phyloP scores from a whole-genome alignment of 2,888 invertebrate species.

The Gari tellinella region DNA sequence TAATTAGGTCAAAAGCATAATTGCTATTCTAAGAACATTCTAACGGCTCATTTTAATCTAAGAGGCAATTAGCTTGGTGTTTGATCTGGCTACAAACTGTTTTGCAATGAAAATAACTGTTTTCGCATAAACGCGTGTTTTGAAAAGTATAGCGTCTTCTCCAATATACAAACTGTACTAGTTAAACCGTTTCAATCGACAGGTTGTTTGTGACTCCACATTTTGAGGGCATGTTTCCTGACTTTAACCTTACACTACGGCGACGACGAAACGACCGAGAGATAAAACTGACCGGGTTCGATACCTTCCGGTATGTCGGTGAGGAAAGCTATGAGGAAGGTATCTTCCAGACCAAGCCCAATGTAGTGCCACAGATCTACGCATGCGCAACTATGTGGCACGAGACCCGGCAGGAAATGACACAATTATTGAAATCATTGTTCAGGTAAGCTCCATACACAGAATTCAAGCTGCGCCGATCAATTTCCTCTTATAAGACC shows the following conservation, averaged over 20 bases:
- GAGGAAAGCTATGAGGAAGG: constrained; percentile 65
- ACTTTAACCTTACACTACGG: constrained; percentile 97
- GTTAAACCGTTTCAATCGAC: not conserved
- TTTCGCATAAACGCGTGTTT: no score
- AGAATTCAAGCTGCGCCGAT: no score
- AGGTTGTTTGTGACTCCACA: constrained; percentile 77
- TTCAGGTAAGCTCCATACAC: constrained; percentile 79
- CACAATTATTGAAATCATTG: constrained; percentile 94
- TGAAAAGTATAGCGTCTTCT: no score
- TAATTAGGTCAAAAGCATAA: no score
- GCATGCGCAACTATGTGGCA: constrained; percentile 99
- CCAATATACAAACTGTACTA: no score
- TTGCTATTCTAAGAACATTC: no score
- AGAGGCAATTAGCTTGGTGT: no score
- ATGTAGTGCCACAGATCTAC: constrained; percentile 88
- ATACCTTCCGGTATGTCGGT: constrained; percentile 70
- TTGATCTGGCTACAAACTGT: no score
- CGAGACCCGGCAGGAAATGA: constrained; percentile 92
- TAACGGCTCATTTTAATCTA: no score
- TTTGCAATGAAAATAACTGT: no score
- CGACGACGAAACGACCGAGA: constrained; percentile 93
- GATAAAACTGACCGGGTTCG: constrained; percentile 69
- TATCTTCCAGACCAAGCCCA: constrained; percentile 39
- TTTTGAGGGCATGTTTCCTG: constrained; percentile 95
- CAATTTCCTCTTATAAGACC: no score